A percentile compares a stretch with the other conserved stretches of the same genome.
These are phyloP conservation scores for Dysmachus trigonus DNA, from an alignment of 2,888 invertebrate species.

Conservation along the genomic window DNA sequence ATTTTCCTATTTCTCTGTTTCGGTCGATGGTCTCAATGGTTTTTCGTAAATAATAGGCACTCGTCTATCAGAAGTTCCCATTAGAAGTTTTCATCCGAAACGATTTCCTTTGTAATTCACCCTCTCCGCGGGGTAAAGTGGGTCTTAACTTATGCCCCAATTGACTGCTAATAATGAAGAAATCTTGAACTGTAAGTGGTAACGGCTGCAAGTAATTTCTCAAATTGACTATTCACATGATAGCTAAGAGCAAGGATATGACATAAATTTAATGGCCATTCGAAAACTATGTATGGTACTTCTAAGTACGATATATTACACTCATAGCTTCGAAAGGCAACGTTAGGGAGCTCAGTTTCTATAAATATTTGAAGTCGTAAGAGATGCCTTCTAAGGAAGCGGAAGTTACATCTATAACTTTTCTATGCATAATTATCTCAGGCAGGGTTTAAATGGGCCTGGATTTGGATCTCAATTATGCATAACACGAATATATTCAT, in stretches of 20 bases:
- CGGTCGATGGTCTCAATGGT: background rate
- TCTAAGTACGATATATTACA: background rate
- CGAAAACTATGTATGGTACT: background rate
- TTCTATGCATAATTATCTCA: background rate
- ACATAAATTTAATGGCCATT: conserved; percentile 26
- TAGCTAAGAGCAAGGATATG: background rate
- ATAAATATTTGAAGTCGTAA: background rate
- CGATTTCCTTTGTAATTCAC: background rate
- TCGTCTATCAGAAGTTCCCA: background rate
- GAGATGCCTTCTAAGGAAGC: background rate
- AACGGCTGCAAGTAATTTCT: conserved; percentile 12
- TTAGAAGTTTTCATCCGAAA: background rate
- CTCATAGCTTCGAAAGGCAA: background rate
- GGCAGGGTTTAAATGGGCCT: background rate
- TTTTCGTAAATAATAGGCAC: conserved; percentile 1
- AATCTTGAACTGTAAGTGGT: conserved; percentile 9
- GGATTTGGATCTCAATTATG: background rate
- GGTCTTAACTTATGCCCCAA: background rate
- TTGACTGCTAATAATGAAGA: conserved; percentile 24
- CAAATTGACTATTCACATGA: conserved; percentile 26
- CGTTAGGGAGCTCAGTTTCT: background rate
- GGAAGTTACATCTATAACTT: background rate
- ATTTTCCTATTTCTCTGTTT: background rate
- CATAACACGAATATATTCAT: background rate
- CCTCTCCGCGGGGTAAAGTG: background rate